These are phyloP conservation scores for Laticauda laticaudata DNA, from an alignment of 2,113 vertebrate species.

Conservation along the genomic window DNA sequence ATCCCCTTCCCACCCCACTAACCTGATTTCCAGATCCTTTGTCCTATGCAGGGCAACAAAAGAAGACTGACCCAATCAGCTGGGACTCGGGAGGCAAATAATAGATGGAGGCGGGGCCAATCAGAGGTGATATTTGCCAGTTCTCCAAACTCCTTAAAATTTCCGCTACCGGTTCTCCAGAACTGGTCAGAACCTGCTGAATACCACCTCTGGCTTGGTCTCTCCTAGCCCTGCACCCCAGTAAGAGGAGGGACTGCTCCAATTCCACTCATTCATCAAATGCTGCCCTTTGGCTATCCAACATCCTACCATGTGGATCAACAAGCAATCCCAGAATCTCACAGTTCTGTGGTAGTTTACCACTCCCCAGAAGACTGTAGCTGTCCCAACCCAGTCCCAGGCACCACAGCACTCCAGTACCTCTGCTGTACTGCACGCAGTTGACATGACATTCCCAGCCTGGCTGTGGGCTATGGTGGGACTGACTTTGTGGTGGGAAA, in stretches of 20 bases:
- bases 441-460: not conserved
- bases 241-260: not conserved
- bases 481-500: not conserved
- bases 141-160: no score
- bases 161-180: no score
- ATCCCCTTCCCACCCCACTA: no score
- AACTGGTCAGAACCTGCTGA: no score
- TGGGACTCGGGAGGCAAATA: no score
- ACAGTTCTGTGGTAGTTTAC: not conserved
- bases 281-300: not conserved
- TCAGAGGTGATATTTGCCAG: no score
- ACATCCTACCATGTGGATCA: not conserved
- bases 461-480: not conserved
- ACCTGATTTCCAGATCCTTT: no score
- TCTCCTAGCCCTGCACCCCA: not conserved
- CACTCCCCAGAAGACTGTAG: not conserved
- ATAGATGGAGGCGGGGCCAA: no score
- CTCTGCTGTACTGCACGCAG: no score
- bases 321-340: not conserved
- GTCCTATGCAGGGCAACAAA: no score
- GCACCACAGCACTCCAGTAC: not conserved
- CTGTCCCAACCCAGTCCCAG: not conserved
- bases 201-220: not conserved
- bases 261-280: not conserved
- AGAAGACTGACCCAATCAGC: no score